Evolutionary conservation across 2,113 vertebrate species (phyloP), one percentile per base, ranked within the genome.

Genomic region (Hirundichthys speculiger): DNA sequence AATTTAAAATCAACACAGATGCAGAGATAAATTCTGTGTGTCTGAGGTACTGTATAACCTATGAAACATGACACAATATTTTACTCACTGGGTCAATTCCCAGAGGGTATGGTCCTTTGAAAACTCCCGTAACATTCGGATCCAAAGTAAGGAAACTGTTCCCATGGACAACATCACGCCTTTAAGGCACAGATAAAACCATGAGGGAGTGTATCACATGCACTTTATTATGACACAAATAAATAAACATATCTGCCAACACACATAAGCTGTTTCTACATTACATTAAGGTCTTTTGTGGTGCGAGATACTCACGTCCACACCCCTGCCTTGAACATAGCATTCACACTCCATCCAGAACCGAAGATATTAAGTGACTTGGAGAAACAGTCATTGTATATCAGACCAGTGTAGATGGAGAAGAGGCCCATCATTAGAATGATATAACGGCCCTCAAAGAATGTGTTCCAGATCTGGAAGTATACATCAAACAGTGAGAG

Each of bases 371-470:
- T 98, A 7, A 99, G 59, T 0, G 97, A 98, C 87, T 99, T 99
- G 13, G 98, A 99, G 86, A 99, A 99, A 34, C 98, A 99, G 89
- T 99, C 98, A 11, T 99, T 99, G 85, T 99, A 99, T 86, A 99
- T 95, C 58, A 99, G 86, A 30, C 98, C 98, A 3, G 97, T 99
- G 82, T 99, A 99, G 24, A 98, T 80, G 0, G 98, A 99, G 89
- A 99, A 99, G 27, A 98, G 60, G 10, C 98, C 97, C 98, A 99
- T 99, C 84, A 99, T 86, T 72, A 99, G 72, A 61, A 99, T 96
- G 76, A 99, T 95, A 0, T 99, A 99, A 2, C 98, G 93, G 0
- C 98, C 98, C 24, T 98, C 94, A 62, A 96, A 99, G 66, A 99
- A 95, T 38, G 93, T 96, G 71, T 95, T 95, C 93, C 94, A 90